Percentiles rank a stretch among this genome's conserved stretches.
Conservation (phyloP, 2,797 vertebrate species). For the Myotis daubentonii region DNA sequence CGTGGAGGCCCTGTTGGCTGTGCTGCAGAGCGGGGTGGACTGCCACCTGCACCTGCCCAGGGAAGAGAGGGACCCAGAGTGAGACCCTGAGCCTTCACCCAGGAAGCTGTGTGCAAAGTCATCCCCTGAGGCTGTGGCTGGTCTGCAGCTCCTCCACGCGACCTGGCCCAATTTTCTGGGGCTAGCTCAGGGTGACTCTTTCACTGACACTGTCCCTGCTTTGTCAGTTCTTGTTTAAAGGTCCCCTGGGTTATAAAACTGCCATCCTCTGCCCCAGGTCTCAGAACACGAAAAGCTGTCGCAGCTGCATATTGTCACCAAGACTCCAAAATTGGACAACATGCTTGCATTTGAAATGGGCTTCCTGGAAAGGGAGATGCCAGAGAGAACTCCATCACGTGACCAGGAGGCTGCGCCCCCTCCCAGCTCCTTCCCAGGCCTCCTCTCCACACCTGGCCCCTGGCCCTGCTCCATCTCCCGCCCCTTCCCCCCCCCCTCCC, state of each 20-base stretch:
- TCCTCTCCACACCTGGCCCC: not conserved
- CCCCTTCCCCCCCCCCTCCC: fast-evolving
- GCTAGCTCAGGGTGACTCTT: slow-evolving; percentile 10
- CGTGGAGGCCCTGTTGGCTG: fast-evolving
- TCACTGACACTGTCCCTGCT: not conserved
- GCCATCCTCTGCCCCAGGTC: slow-evolving; percentile 6
- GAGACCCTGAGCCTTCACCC: not conserved
- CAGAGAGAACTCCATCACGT: fast-evolving
- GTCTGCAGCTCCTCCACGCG: not conserved
- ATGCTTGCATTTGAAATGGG: not conserved
- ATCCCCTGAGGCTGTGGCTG: not conserved
- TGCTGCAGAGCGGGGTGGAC: fast-evolving
- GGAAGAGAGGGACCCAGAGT: not conserved
- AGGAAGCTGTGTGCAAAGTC: not conserved
- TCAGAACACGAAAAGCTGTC: not conserved
- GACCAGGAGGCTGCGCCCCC: fast-evolving
- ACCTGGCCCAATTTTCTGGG: slow-evolving; percentile 23
- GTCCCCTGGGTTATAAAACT: slow-evolving; percentile 18
- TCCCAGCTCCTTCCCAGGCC: too few relatives aligned
- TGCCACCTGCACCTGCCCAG: not conserved
- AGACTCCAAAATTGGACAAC: not conserved
- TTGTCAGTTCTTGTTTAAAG: slow-evolving; percentile 41
- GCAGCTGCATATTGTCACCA: not conserved
- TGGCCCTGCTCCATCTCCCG: too few relatives aligned
- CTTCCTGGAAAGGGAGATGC: not conserved